Percentiles rank a stretch among this genome's conserved stretches.
Evolutionary conservation across 2,888 invertebrate genomes (phyloP).

Genomic region (Herminia tarsipennalis): DNA sequence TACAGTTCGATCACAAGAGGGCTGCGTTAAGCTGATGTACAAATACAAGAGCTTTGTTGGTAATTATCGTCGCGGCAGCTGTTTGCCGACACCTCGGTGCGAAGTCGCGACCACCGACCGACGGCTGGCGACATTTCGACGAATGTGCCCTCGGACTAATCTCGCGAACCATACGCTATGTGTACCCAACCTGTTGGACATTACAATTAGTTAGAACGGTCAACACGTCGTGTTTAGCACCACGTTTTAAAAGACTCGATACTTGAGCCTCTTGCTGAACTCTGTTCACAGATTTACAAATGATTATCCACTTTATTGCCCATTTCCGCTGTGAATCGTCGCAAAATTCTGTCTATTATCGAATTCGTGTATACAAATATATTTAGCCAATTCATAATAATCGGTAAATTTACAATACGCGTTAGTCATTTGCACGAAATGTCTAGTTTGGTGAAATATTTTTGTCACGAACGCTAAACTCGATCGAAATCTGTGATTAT

Average conservation of each 20-base stretch:
- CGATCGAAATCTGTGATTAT: too few species aligned
- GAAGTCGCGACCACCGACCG: slow-evolving; percentile 83
- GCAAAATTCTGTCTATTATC: too few species aligned
- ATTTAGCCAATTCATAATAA: too few species aligned
- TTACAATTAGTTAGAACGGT: slow-evolving; percentile 57
- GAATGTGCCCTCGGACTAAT: slow-evolving; percentile 62
- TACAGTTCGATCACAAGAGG: slow-evolving; percentile 52
- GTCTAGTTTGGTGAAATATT: too few species aligned
- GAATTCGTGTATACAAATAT: too few species aligned
- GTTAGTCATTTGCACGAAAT: too few species aligned
- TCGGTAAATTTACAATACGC: too few species aligned
- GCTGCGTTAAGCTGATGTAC: slow-evolving; percentile 64
- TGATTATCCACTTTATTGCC: slow-evolving; percentile 31
- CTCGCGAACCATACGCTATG: slow-evolving; percentile 49
- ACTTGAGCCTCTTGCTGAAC: slow-evolving; percentile 19
- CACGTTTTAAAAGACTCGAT: slow-evolving; percentile 38
- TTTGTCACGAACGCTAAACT: too few species aligned
- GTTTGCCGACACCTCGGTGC: slow-evolving; percentile 80
- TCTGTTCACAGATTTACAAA: slow-evolving; percentile 34
- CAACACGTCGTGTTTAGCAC: slow-evolving; percentile 62
- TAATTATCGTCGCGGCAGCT: slow-evolving; percentile 80
- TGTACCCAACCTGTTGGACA: slow-evolving; percentile 53
- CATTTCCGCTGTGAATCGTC: slow-evolving; percentile 25
- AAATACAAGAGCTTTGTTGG: slow-evolving; percentile 78
- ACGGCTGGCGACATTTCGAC: slow-evolving; percentile 73